These are phyloP conservation scores for Manacus vitellinus DNA, from an alignment of 2,113 vertebrate genomes.

Conservation along the genomic window DNA sequence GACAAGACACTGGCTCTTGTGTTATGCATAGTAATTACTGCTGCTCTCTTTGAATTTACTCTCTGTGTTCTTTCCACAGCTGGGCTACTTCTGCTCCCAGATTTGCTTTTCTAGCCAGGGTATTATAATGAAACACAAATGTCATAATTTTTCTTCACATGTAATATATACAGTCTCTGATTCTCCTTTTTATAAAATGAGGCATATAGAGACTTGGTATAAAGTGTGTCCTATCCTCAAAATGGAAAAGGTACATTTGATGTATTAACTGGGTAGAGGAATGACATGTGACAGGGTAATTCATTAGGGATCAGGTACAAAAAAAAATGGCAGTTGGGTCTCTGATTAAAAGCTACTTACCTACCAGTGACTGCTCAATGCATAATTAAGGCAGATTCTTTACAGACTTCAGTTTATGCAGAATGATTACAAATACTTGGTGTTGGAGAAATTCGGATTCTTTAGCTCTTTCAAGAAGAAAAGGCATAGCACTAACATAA, in stretches of 20 bases:
- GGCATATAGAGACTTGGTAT: neutral
- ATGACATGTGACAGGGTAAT: neutral
- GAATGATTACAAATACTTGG: neutral
- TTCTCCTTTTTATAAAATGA: neutral
- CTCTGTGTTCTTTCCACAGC: neutral
- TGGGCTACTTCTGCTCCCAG: neutral
- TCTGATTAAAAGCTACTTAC: slow-evolving; percentile 2
- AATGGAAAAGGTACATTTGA: neutral
- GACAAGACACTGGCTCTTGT: slow-evolving; percentile 18
- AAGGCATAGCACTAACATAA: neutral
- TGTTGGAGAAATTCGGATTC: neutral
- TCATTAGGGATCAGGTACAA: neutral
- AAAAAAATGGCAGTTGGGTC: neutral
- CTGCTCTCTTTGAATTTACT: slow-evolving; percentile 18
- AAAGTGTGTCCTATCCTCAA: neutral
- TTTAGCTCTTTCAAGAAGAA: neutral
- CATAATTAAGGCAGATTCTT: neutral
- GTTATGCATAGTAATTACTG: slow-evolving; percentile 48
- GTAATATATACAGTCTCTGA: neutral
- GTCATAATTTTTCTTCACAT: neutral
- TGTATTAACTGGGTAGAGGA: neutral
- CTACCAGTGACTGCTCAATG: neutral
- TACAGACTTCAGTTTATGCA: neutral
- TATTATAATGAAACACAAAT: neutral
- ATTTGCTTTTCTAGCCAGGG: neutral